A percentile compares a stretch with the other conserved stretches of the same genome.
These are phyloP conservation scores for Dione vanillae DNA, from an alignment of 2,888 invertebrate species.

Conservation along the genomic window DNA sequence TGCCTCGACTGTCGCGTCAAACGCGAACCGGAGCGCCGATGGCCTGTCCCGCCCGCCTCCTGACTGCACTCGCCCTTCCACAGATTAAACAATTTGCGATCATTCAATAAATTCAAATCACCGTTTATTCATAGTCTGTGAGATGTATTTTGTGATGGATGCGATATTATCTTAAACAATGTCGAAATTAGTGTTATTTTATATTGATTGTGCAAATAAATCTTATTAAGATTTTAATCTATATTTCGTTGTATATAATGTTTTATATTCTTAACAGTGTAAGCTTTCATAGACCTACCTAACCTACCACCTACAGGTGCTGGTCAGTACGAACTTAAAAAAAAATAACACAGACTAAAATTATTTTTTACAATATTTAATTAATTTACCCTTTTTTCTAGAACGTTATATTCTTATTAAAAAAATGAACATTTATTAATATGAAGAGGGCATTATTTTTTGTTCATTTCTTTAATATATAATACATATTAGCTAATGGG, in stretches of 20 bases:
- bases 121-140: background rate
- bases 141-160: background rate
- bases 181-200: background rate
- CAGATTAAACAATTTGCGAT: background rate
- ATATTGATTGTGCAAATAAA: background rate
- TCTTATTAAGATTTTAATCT: background rate
- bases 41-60: conserved; percentile 58
- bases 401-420: no score
- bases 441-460: no score
- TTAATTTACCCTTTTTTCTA: background rate
- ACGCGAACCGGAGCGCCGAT: conserved; percentile 62
- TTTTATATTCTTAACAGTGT: background rate
- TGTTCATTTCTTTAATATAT: no score
- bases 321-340: conserved; percentile 17
- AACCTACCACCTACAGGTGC: no score
- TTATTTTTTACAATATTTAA: background rate
- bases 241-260: background rate
- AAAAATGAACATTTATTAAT: no score
- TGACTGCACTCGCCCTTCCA: no score
- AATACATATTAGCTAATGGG: no score
- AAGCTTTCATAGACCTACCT: background rate
- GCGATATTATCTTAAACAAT: background rate
- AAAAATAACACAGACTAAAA: background rate
- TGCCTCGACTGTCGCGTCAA: conserved; percentile 75
- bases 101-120: background rate